These are phyloP conservation scores for Bungarus multicinctus DNA, from an alignment of 2,113 vertebrate species.

Conservation along the genomic window DNA sequence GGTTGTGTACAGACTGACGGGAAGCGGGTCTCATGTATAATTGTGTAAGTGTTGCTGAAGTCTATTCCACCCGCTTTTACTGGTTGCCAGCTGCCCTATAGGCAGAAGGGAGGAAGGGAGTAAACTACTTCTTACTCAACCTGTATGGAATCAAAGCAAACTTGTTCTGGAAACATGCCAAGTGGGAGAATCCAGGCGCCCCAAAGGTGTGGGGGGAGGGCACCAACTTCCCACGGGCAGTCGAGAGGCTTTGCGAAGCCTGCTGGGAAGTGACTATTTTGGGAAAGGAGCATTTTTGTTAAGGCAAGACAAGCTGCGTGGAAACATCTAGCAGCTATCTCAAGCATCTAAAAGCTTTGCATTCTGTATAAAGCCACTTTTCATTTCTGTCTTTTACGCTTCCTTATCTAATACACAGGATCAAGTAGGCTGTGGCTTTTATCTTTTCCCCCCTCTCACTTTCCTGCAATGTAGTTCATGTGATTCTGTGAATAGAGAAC, in stretches of 20 bases:
- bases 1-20: constrained; percentile 14
- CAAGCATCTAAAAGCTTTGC: not conserved
- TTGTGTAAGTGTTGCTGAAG: constrained; percentile 15
- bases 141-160: constrained; percentile 28
- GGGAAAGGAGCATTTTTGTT: not conserved
- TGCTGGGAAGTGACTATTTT: not conserved
- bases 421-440: not conserved
- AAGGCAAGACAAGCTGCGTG: not conserved
- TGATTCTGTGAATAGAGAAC: not conserved
- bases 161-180: constrained; percentile 19
- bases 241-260: not conserved
- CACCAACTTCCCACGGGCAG: not conserved
- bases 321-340: not conserved
- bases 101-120: constrained; percentile 7
- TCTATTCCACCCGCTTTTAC: constrained; percentile 5
- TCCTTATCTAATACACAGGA: not conserved
- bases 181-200: constrained; percentile 1
- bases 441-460: not conserved
- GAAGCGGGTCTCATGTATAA: constrained; percentile 2
- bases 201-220: not conserved
- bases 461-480: not conserved
- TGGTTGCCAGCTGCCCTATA: not conserved
- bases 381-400: not conserved
- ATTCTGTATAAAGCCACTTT: not conserved
- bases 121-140: constrained; percentile 17